Conservation (phyloP, 2,888 invertebrate species). For the Germaria angustata region DNA sequence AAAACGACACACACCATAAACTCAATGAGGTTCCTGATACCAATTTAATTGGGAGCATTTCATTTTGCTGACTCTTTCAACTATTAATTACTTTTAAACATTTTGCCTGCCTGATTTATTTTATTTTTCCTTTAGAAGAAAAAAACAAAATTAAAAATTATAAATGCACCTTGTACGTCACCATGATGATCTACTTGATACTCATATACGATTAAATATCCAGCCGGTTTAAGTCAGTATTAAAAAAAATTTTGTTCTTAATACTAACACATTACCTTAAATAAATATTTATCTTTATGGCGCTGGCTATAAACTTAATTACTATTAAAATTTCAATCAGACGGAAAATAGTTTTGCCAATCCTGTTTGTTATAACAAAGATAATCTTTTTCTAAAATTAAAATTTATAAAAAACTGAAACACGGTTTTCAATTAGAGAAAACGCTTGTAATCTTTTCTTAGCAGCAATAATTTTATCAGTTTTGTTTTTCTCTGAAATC, state of each 20-base stretch:
- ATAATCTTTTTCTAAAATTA: conserved; percentile 30
- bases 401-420: conserved; percentile 31
- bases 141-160: neutral
- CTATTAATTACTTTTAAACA: conserved; percentile 59
- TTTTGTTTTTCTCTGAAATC: neutral
- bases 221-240: conserved; percentile 40
- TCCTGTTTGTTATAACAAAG: conserved; percentile 38
- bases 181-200: conserved; percentile 33
- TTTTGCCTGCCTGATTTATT: conserved; percentile 53
- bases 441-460: conserved; percentile 20
- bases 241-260: neutral
- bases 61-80: conserved; percentile 41
- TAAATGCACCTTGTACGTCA: conserved; percentile 19
- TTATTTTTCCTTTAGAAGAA: conserved; percentile 4
- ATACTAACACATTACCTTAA: neutral
- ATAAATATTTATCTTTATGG: conserved; percentile 55
- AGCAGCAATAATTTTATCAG: neutral
- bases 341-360: conserved; percentile 7
- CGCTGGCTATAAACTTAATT: conserved; percentile 50
- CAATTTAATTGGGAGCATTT: conserved; percentile 62
- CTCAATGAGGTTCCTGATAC: conserved; percentile 31
- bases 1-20: conserved; percentile 22
- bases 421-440: conserved; percentile 50
- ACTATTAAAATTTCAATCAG: conserved; percentile 26
- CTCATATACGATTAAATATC: conserved; percentile 2